phyloP scores from a whole-genome alignment of 1,140 invertebrate genomes.

The Drosophila auraria region DNA sequence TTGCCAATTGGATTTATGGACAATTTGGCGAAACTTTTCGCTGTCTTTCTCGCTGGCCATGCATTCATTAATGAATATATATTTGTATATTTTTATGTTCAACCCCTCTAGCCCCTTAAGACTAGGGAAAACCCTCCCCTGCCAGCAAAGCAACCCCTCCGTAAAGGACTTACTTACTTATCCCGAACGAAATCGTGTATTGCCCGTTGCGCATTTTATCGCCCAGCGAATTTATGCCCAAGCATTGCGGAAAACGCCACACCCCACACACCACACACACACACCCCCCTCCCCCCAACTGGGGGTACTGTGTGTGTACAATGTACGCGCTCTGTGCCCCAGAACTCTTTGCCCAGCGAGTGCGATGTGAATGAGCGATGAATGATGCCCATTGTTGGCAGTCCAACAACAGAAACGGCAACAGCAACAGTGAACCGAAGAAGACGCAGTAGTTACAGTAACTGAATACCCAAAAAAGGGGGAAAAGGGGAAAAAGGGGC shows the following conservation, averaged over 20 bases:
- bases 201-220: slow-evolving; percentile 75
- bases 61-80: slow-evolving; percentile 52
- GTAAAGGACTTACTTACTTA: slow-evolving; percentile 51
- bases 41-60: slow-evolving; percentile 4
- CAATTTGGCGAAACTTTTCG: slow-evolving; percentile 24
- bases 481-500: background rate
- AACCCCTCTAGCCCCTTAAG: background rate
- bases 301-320: slow-evolving; percentile 26
- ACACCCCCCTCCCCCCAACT: background rate
- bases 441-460: slow-evolving; percentile 69
- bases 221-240: slow-evolving; percentile 62
- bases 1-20: slow-evolving; percentile 56
- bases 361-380: slow-evolving; percentile 68
- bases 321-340: slow-evolving; percentile 49
- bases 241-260: slow-evolving; percentile 72
- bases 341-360: slow-evolving; percentile 49
- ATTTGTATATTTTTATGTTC: slow-evolving; percentile 44
- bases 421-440: slow-evolving; percentile 15
- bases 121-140: background rate
- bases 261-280: slow-evolving; percentile 24
- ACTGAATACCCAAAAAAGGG: slow-evolving; percentile 26
- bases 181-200: slow-evolving; percentile 29
- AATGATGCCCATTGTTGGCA: slow-evolving; percentile 79
- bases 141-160: slow-evolving; percentile 15
- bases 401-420: slow-evolving; percentile 1